Evolutionary conservation across 2,888 invertebrate genomes (phyloP).

Genomic region (Hemaris fuciformis): DNA sequence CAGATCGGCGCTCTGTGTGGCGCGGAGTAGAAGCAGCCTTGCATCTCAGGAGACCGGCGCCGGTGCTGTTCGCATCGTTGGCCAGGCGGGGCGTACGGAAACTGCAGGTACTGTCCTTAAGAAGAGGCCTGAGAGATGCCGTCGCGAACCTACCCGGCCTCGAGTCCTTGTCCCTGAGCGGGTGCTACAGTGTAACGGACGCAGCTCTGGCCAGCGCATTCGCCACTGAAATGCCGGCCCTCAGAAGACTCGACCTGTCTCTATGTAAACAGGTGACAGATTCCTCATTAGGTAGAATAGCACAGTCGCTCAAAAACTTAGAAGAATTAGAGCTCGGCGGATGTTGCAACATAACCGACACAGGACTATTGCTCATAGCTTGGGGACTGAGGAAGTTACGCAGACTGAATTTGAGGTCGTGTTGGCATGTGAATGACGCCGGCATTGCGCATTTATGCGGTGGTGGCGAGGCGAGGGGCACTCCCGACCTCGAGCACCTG

Average conservation of each 20-base stretch:
- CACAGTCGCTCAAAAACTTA: slow-evolving; percentile 91
- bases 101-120: slow-evolving; percentile 93
- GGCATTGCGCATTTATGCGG: slow-evolving; percentile 94
- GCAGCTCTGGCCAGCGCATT: slow-evolving; percentile 91
- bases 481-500: slow-evolving; percentile 89
- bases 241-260: slow-evolving; percentile 92
- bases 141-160: slow-evolving; percentile 92
- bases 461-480: slow-evolving; percentile 88
- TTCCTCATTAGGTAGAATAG: slow-evolving; percentile 91
- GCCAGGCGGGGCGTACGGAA: slow-evolving; percentile 93
- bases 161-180: slow-evolving; percentile 93
- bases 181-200: slow-evolving; percentile 96
- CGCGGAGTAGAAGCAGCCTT: slow-evolving; percentile 95
- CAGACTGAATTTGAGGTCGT: slow-evolving; percentile 93
- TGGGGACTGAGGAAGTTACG: slow-evolving; percentile 93
- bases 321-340: slow-evolving; percentile 95
- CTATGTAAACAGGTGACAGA: slow-evolving; percentile 98
- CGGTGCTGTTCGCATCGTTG: slow-evolving; percentile 91
- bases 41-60: slow-evolving; percentile 91
- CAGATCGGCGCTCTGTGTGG: slow-evolving; percentile 96
- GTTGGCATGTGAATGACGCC: slow-evolving; percentile 95
- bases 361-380: slow-evolving; percentile 91
- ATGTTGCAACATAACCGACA: slow-evolving; percentile 94
- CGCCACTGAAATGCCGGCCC: slow-evolving; percentile 86
- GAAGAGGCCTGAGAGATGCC: slow-evolving; percentile 91